A percentile compares a stretch with the other conserved stretches of the same genome.
Conservation (phyloP, 2,113 vertebrate genomes). For the Pangasianodon hypophthalmus region DNA sequence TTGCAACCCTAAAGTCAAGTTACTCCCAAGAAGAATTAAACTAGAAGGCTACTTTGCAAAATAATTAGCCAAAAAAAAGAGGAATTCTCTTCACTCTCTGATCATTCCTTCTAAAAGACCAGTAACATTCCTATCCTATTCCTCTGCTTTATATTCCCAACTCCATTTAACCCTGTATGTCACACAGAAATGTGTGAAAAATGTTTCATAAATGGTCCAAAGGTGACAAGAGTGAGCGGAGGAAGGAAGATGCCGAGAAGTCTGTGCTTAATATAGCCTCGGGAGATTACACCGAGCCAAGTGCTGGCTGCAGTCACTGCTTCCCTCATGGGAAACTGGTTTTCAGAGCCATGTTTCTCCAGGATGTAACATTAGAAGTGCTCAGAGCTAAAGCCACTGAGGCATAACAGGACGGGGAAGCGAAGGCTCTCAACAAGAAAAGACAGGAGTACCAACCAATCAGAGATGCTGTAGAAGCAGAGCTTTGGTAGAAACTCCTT, state of each 20-base stretch:
- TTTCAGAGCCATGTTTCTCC: constrained; percentile 28
- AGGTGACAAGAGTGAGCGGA: background rate
- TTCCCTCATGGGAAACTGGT: constrained; percentile 19
- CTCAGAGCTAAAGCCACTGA: constrained; percentile 18
- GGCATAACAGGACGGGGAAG: constrained; percentile 3
- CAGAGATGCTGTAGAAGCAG: background rate
- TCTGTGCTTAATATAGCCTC: constrained; percentile 28
- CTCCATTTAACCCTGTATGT: constrained; percentile 11
- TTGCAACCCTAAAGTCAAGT: background rate
- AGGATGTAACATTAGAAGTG: constrained; percentile 32
- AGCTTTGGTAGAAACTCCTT: background rate
- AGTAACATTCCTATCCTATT: background rate
- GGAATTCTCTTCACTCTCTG: background rate
- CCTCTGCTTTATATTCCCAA: background rate
- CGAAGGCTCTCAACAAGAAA: background rate
- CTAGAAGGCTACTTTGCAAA: background rate
- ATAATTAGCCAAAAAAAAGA: background rate
- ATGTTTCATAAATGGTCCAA: constrained; percentile 29
- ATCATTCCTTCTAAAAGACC: background rate
- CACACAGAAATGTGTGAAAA: background rate
- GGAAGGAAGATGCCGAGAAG: background rate
- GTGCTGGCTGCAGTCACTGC: constrained; percentile 12
- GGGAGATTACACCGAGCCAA: constrained; percentile 33
- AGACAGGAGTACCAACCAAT: background rate
- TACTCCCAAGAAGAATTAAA: background rate